Evolutionary conservation across 2,888 invertebrate species (phyloP).

Genomic region (Callimorpha dominula): DNA sequence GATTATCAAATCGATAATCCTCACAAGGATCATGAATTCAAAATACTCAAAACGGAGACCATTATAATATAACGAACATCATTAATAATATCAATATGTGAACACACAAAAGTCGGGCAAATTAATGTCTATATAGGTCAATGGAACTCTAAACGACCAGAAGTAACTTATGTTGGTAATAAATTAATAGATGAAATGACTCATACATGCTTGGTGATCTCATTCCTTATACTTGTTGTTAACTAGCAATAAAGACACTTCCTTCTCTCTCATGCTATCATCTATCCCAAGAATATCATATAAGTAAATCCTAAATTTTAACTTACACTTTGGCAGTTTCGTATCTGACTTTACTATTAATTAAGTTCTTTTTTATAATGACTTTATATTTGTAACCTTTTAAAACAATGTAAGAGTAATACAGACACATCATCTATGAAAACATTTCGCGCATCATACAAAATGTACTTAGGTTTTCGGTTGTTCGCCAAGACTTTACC

Average conservation of each 20-base stretch:
- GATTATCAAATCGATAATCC: neutral
- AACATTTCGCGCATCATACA: neutral
- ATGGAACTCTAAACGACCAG: conserved; percentile 67
- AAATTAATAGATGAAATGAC: conserved; percentile 71
- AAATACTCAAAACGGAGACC: no score
- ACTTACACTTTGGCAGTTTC: neutral
- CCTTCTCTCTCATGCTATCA: conserved; percentile 49
- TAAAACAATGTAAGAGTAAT: neutral
- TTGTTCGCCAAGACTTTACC: neutral
- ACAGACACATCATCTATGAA: neutral
- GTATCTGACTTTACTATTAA: neutral
- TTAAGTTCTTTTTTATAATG: neutral
- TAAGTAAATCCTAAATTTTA: conserved; percentile 33
- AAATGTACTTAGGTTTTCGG: neutral
- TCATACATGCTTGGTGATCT: conserved; percentile 68
- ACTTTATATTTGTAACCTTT: neutral
- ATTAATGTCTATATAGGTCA: conserved; percentile 67
- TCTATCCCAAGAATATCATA: conserved; percentile 42
- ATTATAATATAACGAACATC: no score
- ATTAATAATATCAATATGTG: conserved; percentile 41
- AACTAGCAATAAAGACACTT: conserved; percentile 54
- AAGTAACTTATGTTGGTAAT: conserved; percentile 57
- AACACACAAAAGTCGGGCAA: conserved; percentile 33
- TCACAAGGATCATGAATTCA: neutral
- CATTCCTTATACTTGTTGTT: conserved; percentile 57